Evolutionary conservation across 1,140 invertebrate genomes (phyloP).

Genomic region (Cecropterus lyciades): DNA sequence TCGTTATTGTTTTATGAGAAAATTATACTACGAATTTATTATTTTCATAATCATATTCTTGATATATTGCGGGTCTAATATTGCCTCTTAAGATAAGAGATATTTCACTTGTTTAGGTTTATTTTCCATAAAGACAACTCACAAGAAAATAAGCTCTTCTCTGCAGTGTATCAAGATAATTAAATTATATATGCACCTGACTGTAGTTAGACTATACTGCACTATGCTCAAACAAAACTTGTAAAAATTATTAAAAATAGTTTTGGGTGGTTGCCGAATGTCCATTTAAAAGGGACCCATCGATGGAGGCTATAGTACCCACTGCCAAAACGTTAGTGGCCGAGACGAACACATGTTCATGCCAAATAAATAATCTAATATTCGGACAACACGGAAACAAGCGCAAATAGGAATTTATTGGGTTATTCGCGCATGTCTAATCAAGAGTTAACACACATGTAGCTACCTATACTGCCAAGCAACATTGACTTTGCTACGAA

Average conservation of each 20-base stretch:
- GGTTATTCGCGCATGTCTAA: conserved; percentile 6
- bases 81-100: too few species aligned
- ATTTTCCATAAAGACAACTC: too few species aligned
- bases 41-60: too few species aligned
- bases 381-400: conserved; percentile 24
- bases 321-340: conserved; percentile 35
- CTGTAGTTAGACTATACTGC: too few species aligned
- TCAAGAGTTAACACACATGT: background rate
- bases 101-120: too few species aligned
- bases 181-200: too few species aligned
- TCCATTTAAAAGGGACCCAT: conserved; percentile 1
- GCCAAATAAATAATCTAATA: conserved; percentile 41
- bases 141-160: too few species aligned
- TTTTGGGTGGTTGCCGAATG: conserved; percentile 17
- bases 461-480: background rate
- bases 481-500: background rate
- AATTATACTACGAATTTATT: too few species aligned
- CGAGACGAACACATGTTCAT: conserved; percentile 33
- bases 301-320: background rate
- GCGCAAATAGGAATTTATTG: conserved; percentile 1
- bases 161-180: too few species aligned
- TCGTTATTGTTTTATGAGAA: too few species aligned
- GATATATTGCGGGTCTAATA: too few species aligned
- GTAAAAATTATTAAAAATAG: background rate
- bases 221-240: too few species aligned